phyloP scores from a whole-genome alignment of 2,797 vertebrate species.

The Tolypeutes matacus region DNA sequence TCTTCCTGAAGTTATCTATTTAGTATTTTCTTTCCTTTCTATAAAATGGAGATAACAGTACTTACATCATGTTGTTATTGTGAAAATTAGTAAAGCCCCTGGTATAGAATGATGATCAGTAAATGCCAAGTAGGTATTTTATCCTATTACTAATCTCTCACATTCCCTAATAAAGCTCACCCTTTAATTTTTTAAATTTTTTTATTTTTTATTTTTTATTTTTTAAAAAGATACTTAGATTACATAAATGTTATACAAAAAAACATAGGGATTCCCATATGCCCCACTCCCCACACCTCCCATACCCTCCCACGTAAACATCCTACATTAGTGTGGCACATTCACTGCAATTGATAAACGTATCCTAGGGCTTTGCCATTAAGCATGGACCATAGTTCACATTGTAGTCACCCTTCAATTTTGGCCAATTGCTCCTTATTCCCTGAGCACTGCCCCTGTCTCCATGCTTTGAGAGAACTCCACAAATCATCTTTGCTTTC shows the following conservation, averaged over 20 bases:
- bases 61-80: not conserved
- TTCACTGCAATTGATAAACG: too few species aligned
- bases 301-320: too few species aligned
- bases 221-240: too few species aligned
- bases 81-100: not conserved
- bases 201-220: too few species aligned
- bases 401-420: not conserved
- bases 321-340: too few species aligned
- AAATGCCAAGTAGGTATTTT: not conserved
- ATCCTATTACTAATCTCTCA: not conserved
- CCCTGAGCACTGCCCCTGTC: not conserved
- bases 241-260: too few species aligned
- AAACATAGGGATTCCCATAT: too few species aligned
- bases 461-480: not conserved
- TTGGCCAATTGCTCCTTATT: not conserved
- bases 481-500: not conserved
- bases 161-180: not conserved
- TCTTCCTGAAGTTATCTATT: constrained; percentile 22
- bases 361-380: too few species aligned
- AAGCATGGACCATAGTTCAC: too few species aligned
- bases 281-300: too few species aligned
- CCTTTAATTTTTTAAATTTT: not conserved
- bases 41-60: constrained; percentile 37
- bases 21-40: constrained; percentile 24
- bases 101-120: not conserved